phyloP scores from a whole-genome alignment of 2,113 vertebrate genomes.

The Ophthalmolycus amberensis region DNA sequence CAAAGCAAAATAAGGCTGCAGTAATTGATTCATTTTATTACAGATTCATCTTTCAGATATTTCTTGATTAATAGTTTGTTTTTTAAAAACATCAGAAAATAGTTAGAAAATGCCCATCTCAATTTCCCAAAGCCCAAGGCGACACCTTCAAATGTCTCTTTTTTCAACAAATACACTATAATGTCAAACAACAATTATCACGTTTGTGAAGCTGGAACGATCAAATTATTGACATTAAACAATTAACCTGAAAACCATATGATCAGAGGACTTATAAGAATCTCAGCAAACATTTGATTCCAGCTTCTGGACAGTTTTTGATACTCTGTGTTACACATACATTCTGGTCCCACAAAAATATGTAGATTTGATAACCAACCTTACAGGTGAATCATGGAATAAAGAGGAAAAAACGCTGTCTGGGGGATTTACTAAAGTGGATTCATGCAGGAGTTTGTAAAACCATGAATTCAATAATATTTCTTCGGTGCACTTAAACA shows the following conservation, averaged over 20 bases:
- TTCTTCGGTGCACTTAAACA: background rate
- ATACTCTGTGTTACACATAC: background rate
- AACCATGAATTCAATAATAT: conserved; percentile 13
- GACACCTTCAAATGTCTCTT: background rate
- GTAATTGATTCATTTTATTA: background rate
- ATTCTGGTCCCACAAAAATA: background rate
- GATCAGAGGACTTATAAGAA: background rate
- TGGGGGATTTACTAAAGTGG: background rate
- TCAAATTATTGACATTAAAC: background rate
- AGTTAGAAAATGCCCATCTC: background rate
- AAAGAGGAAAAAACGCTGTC: background rate
- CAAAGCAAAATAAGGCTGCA: background rate
- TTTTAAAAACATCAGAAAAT: background rate
- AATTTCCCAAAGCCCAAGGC: background rate
- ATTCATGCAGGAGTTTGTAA: background rate
- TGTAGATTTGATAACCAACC: background rate
- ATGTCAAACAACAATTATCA: background rate
- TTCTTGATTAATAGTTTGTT: background rate
- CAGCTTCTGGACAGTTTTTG: background rate
- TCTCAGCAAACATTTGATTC: background rate
- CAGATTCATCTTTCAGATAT: background rate
- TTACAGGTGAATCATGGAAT: background rate
- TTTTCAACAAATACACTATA: background rate
- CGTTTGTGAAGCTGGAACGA: background rate
- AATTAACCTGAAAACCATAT: background rate